Conservation (phyloP, 1,140 invertebrate genomes). For the Camponotus floridanus region DNA sequence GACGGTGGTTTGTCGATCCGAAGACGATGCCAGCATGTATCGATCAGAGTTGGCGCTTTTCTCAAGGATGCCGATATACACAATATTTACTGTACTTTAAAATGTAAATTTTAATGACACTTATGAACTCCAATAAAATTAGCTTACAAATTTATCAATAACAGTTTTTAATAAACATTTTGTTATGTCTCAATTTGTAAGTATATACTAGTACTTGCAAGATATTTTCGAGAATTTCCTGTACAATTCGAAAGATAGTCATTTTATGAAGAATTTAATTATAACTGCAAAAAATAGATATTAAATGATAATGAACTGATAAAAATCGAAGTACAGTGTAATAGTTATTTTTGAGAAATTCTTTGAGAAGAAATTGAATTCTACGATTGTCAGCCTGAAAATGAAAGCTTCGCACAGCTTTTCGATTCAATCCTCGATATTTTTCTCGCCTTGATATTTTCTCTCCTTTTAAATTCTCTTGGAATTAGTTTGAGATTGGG, state of each 20-base stretch:
- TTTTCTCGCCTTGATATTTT: no score
- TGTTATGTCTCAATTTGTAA: background rate
- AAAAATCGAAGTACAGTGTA: no score
- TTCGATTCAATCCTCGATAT: no score
- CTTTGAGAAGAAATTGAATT: no score
- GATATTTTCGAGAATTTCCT: slow-evolving; percentile 1
- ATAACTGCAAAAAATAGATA: background rate
- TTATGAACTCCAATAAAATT: slow-evolving; percentile 43
- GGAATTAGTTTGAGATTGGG: no score
- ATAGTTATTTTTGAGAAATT: no score
- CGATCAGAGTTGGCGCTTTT: slow-evolving; percentile 34
- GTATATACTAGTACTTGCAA: background rate
- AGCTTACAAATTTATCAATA: slow-evolving; percentile 17
- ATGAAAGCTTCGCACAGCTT: no score
- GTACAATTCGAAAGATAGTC: background rate
- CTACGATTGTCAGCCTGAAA: no score
- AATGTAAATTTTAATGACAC: slow-evolving; percentile 56
- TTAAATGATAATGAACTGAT: no score
- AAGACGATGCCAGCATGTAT: slow-evolving; percentile 15
- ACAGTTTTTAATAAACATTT: slow-evolving; percentile 14
- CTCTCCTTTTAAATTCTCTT: no score
- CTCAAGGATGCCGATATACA: slow-evolving; percentile 12
- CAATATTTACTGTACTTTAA: slow-evolving; percentile 49
- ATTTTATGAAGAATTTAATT: background rate
- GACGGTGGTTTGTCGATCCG: slow-evolving; percentile 52